Conservation (phyloP, 2,113 vertebrate genomes). For the Aldabrachelys gigantea region DNA sequence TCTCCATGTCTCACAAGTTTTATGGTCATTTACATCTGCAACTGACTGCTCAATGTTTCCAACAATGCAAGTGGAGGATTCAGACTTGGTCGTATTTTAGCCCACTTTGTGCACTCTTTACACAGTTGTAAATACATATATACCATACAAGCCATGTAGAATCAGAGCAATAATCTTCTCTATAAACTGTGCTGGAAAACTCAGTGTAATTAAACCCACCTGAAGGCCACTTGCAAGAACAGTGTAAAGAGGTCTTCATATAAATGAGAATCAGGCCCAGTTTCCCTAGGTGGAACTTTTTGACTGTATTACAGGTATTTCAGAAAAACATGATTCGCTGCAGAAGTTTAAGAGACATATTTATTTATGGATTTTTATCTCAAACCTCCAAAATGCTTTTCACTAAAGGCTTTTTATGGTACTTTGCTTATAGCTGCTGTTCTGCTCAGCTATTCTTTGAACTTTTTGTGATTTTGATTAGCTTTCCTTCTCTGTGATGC, state of each 20-base stretch:
- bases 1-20: neutral
- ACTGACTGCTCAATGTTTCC: neutral
- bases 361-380: slow-evolving; percentile 28
- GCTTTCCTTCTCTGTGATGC: slow-evolving; percentile 9
- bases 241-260: neutral
- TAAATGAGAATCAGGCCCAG: neutral
- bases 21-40: neutral
- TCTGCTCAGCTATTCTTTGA: slow-evolving; percentile 23
- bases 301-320: slow-evolving; percentile 6
- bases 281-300: neutral
- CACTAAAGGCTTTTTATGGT: neutral
- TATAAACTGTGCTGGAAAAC: neutral
- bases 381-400: neutral
- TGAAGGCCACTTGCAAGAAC: neutral
- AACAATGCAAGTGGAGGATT: neutral
- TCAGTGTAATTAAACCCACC: neutral
- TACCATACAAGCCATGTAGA: neutral
- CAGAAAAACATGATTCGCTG: slow-evolving; percentile 3
- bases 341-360: neutral
- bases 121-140: neutral
- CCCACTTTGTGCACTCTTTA: neutral
- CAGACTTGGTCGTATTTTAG: neutral
- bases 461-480: slow-evolving; percentile 41
- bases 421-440: slow-evolving; percentile 13
- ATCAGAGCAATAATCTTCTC: neutral